These are phyloP conservation scores for Cotesia glomerata DNA, from an alignment of 1,140 invertebrate genomes.

Conservation along the genomic window DNA sequence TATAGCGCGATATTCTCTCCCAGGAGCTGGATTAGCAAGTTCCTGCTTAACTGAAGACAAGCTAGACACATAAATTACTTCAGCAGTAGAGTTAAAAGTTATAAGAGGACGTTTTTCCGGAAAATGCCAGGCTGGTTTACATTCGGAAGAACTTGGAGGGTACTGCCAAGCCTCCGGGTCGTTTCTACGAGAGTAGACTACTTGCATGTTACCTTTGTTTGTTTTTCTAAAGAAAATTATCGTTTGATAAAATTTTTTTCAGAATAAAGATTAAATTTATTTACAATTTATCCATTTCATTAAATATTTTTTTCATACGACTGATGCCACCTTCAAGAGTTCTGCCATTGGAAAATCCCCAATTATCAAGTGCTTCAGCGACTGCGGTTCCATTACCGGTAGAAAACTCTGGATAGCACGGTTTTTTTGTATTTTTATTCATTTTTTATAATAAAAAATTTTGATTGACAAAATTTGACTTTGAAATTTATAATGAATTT, in stretches of 20 bases:
- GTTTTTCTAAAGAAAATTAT: slow-evolving; percentile 31
- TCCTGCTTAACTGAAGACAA: slow-evolving; percentile 36
- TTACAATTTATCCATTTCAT: slow-evolving; percentile 51
- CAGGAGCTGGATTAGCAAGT: slow-evolving; percentile 41
- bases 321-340: slow-evolving; percentile 46
- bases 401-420: slow-evolving; percentile 41
- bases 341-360: slow-evolving; percentile 53
- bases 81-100: slow-evolving; percentile 41
- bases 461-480: background rate
- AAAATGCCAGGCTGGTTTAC: slow-evolving; percentile 50
- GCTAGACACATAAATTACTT: slow-evolving; percentile 38
- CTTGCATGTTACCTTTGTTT: slow-evolving; percentile 32
- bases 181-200: slow-evolving; percentile 42
- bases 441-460: background rate
- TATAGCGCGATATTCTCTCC: slow-evolving; percentile 36
- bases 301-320: slow-evolving; percentile 47
- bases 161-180: slow-evolving; percentile 45
- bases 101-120: slow-evolving; percentile 50
- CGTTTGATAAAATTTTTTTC: background rate
- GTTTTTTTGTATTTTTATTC: background rate
- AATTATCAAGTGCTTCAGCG: slow-evolving; percentile 55
- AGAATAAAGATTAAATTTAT: slow-evolving; percentile 12
- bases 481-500: no score
- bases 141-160: slow-evolving; percentile 48
- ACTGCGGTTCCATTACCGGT: slow-evolving; percentile 46